phyloP scores from a whole-genome alignment of 2,113 vertebrate genomes.

The Haplochromis vanheusdeni region DNA sequence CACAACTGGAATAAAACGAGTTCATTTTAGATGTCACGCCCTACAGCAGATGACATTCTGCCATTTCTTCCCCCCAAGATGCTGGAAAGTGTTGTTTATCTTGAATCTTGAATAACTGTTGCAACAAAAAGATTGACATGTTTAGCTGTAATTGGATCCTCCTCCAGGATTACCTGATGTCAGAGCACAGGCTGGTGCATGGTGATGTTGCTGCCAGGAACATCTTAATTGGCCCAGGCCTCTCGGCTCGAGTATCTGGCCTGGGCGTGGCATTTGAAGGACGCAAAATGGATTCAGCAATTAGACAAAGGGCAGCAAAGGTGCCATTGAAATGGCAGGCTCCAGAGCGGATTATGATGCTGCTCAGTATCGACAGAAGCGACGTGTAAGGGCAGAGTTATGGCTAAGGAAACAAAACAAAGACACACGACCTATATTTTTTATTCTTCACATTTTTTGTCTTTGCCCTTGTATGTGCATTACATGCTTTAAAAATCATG shows the following conservation, averaged over 20 bases:
- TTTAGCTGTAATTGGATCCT: not conserved
- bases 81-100: not conserved
- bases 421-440: not conserved
- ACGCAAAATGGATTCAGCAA: constrained; percentile 21
- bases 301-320: constrained; percentile 22
- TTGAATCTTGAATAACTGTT: not conserved
- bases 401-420: not conserved
- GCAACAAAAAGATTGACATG: not conserved
- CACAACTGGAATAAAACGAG: not conserved
- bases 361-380: constrained; percentile 56
- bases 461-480: not conserved
- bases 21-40: not conserved
- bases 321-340: constrained; percentile 70
- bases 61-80: not conserved
- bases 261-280: constrained; percentile 57
- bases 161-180: constrained; percentile 67
- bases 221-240: constrained; percentile 58
- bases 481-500: not conserved
- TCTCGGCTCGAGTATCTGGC: constrained; percentile 59
- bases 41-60: not conserved
- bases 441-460: not conserved
- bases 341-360: constrained; percentile 61
- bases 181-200: constrained; percentile 60
- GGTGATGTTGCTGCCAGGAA: constrained; percentile 65
- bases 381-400: constrained; percentile 58